A percentile compares a stretch with the other conserved stretches of the same genome.
Evolutionary conservation across 2,113 vertebrate genomes (phyloP).

Genomic region (Zapus hudsonius): DNA sequence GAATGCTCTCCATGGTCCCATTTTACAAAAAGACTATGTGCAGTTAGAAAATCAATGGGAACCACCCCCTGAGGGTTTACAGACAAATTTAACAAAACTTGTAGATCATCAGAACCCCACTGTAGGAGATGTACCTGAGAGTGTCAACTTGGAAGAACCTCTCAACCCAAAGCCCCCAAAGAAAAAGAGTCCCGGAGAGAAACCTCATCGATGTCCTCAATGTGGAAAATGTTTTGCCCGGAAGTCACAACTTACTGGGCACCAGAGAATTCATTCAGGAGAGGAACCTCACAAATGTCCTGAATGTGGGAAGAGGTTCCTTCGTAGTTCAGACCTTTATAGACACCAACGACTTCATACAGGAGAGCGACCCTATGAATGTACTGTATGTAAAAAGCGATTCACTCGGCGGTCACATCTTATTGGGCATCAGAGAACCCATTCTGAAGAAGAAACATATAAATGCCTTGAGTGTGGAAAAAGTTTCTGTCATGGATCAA

Average conservation of each 20-base stretch:
- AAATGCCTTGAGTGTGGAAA: conserved; percentile 77
- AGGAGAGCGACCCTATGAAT: conserved; percentile 76
- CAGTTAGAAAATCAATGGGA: conserved; percentile 73
- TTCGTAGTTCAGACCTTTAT: conserved; percentile 75
- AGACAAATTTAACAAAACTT: conserved; percentile 71
- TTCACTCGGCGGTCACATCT: conserved; percentile 77
- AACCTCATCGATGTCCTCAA: conserved; percentile 72
- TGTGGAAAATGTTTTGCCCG: conserved; percentile 78
- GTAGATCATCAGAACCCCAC: conserved; percentile 53
- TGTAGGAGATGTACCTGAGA: conserved; percentile 64
- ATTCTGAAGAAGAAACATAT: conserved; percentile 77
- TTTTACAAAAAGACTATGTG: conserved; percentile 73
- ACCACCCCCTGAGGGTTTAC: conserved; percentile 62
- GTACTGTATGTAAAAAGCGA: conserved; percentile 76
- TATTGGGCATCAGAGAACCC: conserved; percentile 78
- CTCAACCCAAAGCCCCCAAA: conserved; percentile 59
- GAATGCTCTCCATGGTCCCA: conserved; percentile 67
- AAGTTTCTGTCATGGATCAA: conserved; percentile 78
- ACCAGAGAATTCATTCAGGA: conserved; percentile 78
- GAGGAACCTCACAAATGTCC: conserved; percentile 76
- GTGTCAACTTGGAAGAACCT: conserved; percentile 67
- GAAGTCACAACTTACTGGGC: conserved; percentile 73
- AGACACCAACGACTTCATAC: conserved; percentile 76
- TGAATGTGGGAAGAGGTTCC: conserved; percentile 75
- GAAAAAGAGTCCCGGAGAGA: conserved; percentile 72